Percentiles rank a stretch among this genome's conserved stretches.
Conservation (phyloP, 37 sponge, comb jelly and placozoan genomes). For the Petrosia ficiformis region DNA sequence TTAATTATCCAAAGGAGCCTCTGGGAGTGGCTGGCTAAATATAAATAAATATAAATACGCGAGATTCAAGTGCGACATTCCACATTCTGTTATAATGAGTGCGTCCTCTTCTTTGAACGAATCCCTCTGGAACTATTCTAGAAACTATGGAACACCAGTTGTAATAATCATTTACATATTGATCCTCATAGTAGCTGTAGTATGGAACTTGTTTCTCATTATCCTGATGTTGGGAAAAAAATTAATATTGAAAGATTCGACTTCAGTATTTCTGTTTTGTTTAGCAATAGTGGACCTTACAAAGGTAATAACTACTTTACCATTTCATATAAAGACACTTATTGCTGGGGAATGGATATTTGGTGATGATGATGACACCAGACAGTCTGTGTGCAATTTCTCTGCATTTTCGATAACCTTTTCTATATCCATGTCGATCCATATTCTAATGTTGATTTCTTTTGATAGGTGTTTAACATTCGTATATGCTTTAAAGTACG, state of each 20-base stretch:
- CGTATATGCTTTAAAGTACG: conserved; percentile 17
- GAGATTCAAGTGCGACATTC: too few species aligned
- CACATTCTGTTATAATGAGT: neutral
- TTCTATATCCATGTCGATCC: neutral
- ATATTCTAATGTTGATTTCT: conserved; percentile 19
- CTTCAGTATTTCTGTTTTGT: conserved; percentile 23
- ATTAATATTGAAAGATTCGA: conserved; percentile 17
- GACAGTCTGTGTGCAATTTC: conserved; percentile 20
- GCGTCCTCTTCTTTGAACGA: neutral
- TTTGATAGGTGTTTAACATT: conserved; percentile 39
- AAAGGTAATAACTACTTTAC: conserved; percentile 3
- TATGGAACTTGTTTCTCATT: conserved; percentile 35
- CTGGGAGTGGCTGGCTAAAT: too few species aligned
- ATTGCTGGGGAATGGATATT: conserved; percentile 25
- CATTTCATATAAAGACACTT: conserved; percentile 18
- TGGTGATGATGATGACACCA: conserved; percentile 9
- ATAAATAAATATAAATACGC: too few species aligned
- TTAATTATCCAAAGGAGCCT: too few species aligned
- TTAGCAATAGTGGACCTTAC: conserved; percentile 13
- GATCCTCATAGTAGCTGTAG: conserved; percentile 15
- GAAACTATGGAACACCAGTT: neutral
- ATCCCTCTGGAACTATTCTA: neutral
- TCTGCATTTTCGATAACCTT: conserved; percentile 13
- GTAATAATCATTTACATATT: neutral
- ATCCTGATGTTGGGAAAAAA: conserved; percentile 6